Evolutionary conservation across 1,140 invertebrate species (phyloP).

Genomic region (Ptiloglossa arizonensis): DNA sequence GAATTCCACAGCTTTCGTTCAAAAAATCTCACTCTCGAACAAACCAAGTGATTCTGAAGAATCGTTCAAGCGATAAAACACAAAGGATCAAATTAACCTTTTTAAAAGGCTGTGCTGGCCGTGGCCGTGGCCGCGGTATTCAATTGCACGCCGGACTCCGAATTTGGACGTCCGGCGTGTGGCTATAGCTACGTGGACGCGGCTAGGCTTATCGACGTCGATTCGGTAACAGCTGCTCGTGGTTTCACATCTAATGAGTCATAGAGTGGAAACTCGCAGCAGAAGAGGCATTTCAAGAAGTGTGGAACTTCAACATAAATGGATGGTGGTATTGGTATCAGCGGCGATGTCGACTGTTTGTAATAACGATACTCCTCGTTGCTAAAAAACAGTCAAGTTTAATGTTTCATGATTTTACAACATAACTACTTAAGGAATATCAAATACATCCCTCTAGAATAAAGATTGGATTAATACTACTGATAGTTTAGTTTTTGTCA

Average conservation of each 20-base stretch:
- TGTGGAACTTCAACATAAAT: conserved; percentile 92
- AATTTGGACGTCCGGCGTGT: conserved; percentile 79
- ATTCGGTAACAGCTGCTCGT: conserved; percentile 86
- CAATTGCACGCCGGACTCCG: conserved; percentile 77
- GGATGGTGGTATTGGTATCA: conserved; percentile 92
- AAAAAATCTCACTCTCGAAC: not conserved
- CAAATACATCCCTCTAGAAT: too few relatives aligned
- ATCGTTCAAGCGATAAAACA: not conserved
- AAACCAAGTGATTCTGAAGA: not conserved
- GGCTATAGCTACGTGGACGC: conserved; percentile 90
- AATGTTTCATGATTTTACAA: not conserved
- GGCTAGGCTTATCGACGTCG: conserved; percentile 87
- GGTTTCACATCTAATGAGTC: conserved; percentile 88
- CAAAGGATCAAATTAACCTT: not conserved
- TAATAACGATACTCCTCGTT: conserved; percentile 92
- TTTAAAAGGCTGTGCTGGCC: conserved; percentile 61
- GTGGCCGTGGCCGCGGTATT: conserved; percentile 61
- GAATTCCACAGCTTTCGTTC: not conserved
- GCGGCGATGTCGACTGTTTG: conserved; percentile 92
- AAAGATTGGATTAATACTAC: too few relatives aligned
- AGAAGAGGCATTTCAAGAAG: conserved; percentile 90
- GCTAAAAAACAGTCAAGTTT: conserved; percentile 80
- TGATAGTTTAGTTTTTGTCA: too few relatives aligned
- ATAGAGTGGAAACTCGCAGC: conserved; percentile 94
- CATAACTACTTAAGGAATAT: too few relatives aligned